Base-by-base conservation (phyloP, 2,888 invertebrate species). In the Microdon myrmicae region DNA sequence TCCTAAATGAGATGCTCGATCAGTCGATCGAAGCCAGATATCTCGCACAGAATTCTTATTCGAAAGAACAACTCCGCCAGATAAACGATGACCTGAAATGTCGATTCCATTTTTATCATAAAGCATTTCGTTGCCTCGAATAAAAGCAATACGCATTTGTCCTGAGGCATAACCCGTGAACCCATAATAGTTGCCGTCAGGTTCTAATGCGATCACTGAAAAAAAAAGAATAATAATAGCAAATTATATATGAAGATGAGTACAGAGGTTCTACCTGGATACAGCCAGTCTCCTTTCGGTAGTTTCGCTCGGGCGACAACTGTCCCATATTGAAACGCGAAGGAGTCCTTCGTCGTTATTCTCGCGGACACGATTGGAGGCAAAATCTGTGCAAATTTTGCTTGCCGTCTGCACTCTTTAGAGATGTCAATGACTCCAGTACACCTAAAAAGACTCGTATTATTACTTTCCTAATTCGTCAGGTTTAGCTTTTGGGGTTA, bases 281-380 rank as follows among this genome's bases (percentile, higher is more conserved):
- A 85, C 10, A 91, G 80, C 92, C 91, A 91, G 72, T 90, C 88
- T 4, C 91, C 91, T 60, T 82, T 82, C 0, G 91, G 90, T 22
- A 91, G 72, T 75, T 87, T 89, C 0, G 90, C 91, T 28, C 84
- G 82, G 1, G 91, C 80, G 69, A 87, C 84, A 10, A 91, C 80
- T 38, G 81, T 83, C 3, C 90, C 91, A 72, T 88, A 90, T n/a
- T 83, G 82, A 70, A 91, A 90, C 7, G 83, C 83, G 68, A 90
- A 88, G 0, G 79, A 78, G 16, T 83, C 76, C 69, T 84, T 86
- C 0, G 87, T 86, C 23, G 83, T 84, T 25, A 91, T 71, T 47
- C 84, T 82, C 0, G 86, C 87, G 1, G 89, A 87, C 29, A 83
- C 79, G 2, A 90, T 79, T 0, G 90, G 90, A 0, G 90, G 90